Evolutionary conservation across 2,113 vertebrate species (phyloP).

Genomic region (Acanthisitta chloris): DNA sequence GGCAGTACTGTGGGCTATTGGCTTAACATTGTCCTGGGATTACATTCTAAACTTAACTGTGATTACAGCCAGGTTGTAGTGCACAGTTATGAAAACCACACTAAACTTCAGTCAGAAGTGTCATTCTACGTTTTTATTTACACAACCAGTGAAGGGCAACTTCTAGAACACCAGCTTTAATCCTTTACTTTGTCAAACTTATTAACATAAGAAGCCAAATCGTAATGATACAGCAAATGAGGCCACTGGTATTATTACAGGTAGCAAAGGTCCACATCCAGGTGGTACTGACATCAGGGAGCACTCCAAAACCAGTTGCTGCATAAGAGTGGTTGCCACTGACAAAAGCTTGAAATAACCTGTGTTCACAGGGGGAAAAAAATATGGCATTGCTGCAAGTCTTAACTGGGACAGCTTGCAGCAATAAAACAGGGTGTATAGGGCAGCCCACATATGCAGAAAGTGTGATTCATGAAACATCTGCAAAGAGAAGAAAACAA

Average conservation of each 20-base stretch:
- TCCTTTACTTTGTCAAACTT: slow-evolving; percentile 83
- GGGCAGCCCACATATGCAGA: slow-evolving; percentile 74
- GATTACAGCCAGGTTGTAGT: slow-evolving; percentile 79
- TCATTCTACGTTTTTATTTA: slow-evolving; percentile 83
- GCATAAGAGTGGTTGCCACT: slow-evolving; percentile 87
- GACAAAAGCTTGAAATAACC: slow-evolving; percentile 87
- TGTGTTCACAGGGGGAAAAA: slow-evolving; percentile 85
- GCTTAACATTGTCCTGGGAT: slow-evolving; percentile 80
- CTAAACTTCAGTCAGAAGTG: slow-evolving; percentile 83
- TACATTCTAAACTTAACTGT: slow-evolving; percentile 81
- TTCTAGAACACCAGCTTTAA: slow-evolving; percentile 84
- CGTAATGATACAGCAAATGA: slow-evolving; percentile 88
- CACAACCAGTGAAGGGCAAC: slow-evolving; percentile 83
- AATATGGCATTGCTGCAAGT: slow-evolving; percentile 89
- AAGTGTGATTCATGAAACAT: slow-evolving; percentile 91
- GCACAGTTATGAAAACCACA: slow-evolving; percentile 83
- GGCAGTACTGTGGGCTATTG: slow-evolving; percentile 81
- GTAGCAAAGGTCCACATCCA: slow-evolving; percentile 87
- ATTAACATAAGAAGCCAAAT: slow-evolving; percentile 88
- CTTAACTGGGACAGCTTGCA: slow-evolving; percentile 82
- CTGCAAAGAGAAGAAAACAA: slow-evolving; percentile 54
- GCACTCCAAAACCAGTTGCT: slow-evolving; percentile 87
- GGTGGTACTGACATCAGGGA: slow-evolving; percentile 85
- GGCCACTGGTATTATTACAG: slow-evolving; percentile 89
- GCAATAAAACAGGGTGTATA: slow-evolving; percentile 79